phyloP scores from a whole-genome alignment of 2,113 vertebrate species.

The Micronycteris hirsuta region DNA sequence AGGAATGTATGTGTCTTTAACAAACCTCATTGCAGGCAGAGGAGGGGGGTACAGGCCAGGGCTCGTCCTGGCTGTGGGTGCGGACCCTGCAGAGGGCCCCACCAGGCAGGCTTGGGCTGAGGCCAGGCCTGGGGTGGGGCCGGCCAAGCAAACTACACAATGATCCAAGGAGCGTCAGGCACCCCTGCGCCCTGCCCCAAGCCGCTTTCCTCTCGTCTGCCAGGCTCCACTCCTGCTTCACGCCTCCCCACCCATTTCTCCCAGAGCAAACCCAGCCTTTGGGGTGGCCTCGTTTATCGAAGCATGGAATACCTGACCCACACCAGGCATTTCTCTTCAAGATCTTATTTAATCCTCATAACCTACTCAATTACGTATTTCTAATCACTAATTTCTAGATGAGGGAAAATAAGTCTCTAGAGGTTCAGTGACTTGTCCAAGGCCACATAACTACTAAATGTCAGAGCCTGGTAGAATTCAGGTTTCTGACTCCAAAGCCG shows the following conservation, averaged over 20 bases:
- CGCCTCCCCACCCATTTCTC: not conserved
- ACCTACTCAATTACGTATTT: not conserved
- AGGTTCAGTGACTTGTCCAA: not conserved
- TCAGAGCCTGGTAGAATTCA: not conserved
- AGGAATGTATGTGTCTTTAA: conserved; percentile 55
- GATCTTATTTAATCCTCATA: not conserved
- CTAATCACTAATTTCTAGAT: not conserved
- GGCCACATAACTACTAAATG: not conserved
- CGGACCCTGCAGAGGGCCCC: not conserved
- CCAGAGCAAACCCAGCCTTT: not conserved
- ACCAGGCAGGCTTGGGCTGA: not conserved
- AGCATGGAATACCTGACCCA: not conserved
- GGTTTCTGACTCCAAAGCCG: not conserved
- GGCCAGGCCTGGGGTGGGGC: conserved; percentile 40
- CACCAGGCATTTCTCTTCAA: not conserved
- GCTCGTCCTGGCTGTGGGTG: conserved; percentile 37
- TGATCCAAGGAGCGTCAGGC: not conserved
- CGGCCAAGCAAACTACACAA: not conserved
- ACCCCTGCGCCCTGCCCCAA: not conserved
- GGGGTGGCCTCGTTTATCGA: not conserved
- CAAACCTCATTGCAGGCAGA: conserved; percentile 38
- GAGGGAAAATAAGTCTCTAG: not conserved
- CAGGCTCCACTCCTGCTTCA: not conserved
- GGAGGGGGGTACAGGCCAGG: conserved; percentile 39
- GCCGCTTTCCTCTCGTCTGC: not conserved